Evolutionary conservation across 2,113 vertebrate genomes (phyloP).

Genomic region (Brachypteracias leptosomus): DNA sequence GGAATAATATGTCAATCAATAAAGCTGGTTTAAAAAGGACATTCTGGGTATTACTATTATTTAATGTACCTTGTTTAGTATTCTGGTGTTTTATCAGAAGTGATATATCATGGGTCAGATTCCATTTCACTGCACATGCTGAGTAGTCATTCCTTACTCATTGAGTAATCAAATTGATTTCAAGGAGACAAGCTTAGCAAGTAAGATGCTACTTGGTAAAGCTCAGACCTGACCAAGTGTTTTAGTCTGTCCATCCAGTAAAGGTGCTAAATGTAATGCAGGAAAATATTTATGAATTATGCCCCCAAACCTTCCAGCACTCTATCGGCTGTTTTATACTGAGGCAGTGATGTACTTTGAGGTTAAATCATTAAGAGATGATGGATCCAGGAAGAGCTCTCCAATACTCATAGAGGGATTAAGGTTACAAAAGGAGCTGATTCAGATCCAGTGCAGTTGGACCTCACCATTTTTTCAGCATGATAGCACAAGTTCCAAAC

Average conservation of each 20-base stretch:
- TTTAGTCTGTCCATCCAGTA: not conserved
- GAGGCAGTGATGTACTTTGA: not conserved
- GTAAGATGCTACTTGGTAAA: not conserved
- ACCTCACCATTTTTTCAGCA: not conserved
- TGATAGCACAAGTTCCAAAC: not conserved
- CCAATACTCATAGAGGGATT: not conserved
- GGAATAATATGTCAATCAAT: not conserved
- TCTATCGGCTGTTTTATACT: not conserved
- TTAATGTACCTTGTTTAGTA: conserved; percentile 39
- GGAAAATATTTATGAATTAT: not conserved
- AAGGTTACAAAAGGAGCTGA: not conserved
- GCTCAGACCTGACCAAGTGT: not conserved
- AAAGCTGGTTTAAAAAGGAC: conserved; percentile 22
- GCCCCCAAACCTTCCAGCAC: not conserved
- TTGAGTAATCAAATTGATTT: not conserved
- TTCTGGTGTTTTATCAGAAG: not conserved
- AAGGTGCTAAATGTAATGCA: not conserved
- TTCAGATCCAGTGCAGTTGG: not conserved
- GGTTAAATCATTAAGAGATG: not conserved
- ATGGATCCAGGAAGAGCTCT: not conserved
- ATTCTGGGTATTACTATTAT: conserved; percentile 5
- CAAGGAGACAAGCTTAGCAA: not conserved
- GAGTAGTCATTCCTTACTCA: not conserved
- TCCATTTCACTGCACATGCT: conserved; percentile 11
- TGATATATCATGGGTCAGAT: not conserved